These are phyloP conservation scores for Limnephilus marmoratus DNA, from an alignment of 2,888 invertebrate genomes.

Conservation along the genomic window DNA sequence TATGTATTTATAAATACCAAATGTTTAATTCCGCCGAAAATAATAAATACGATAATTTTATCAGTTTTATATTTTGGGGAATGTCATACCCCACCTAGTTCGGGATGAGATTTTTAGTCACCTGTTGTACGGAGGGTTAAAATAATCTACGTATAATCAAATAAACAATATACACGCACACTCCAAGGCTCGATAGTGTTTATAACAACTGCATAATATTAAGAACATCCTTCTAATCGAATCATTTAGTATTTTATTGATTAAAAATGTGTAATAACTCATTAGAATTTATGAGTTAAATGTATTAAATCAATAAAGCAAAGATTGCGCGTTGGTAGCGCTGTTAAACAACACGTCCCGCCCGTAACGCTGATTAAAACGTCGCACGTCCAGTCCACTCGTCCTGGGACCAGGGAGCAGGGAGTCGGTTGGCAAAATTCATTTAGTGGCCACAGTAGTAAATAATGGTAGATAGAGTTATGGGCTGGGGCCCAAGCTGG, in stretches of 20 bases:
- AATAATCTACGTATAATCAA: no score
- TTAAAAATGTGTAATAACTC: neutral
- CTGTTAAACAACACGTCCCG: constrained; percentile 18
- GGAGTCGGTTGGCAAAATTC: constrained; percentile 60
- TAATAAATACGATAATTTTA: no score
- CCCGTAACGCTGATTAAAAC: constrained; percentile 61
- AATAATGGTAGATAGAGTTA: constrained; percentile 59
- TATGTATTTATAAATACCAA: no score
- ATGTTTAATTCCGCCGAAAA: no score
- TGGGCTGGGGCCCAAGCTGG: neutral
- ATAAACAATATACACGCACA: neutral
- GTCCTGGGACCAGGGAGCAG: neutral
- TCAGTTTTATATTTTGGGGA: no score
- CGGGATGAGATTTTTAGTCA: no score
- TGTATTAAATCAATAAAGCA: constrained; percentile 27
- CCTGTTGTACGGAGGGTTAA: no score
- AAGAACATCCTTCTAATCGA: neutral
- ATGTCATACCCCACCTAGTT: no score
- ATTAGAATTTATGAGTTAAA: neutral
- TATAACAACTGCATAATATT: neutral
- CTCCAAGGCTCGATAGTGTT: neutral
- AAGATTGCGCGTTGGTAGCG: neutral
- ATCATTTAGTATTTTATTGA: neutral
- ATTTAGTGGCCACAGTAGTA: constrained; percentile 61
- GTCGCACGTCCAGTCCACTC: constrained; percentile 35